Evolutionary conservation across 2,888 invertebrate species (phyloP).

Genomic region (Bibio marci): DNA sequence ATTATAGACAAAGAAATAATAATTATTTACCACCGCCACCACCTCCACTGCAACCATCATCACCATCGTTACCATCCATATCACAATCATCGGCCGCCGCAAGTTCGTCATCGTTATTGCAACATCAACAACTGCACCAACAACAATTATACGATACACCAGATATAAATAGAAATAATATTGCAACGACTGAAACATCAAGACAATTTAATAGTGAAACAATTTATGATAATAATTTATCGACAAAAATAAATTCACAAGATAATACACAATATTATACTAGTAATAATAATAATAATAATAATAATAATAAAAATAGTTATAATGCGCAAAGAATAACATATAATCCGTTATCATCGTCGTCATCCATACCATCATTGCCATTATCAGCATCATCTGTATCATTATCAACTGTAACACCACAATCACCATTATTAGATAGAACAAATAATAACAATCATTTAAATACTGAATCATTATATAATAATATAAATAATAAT

Average conservation of each 20-base stretch:
- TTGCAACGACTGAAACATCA: no score
- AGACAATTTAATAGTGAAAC: constrained; percentile 5
- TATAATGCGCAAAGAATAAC: neutral
- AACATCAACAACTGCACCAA: constrained; percentile 1
- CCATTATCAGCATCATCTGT: neutral
- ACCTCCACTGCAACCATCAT: neutral
- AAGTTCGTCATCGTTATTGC: neutral
- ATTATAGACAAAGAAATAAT: constrained; percentile 15
- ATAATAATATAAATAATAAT: no score
- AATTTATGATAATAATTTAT: no score
- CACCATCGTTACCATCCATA: no score
- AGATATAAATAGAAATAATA: no score
- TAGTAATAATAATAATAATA: constrained; percentile 5
- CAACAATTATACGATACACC: neutral
- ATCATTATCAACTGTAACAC: neutral
- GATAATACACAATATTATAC: neutral
- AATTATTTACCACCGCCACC: constrained; percentile 25
- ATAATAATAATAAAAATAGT: neutral
- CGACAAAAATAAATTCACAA: no score
- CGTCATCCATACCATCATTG: neutral
- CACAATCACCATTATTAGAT: neutral
- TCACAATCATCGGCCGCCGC: neutral
- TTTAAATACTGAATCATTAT: no score
- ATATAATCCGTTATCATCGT: neutral
- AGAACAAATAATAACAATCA: no score